Conservation (phyloP, 2,888 invertebrate species). For the Trisateles emortualis region DNA sequence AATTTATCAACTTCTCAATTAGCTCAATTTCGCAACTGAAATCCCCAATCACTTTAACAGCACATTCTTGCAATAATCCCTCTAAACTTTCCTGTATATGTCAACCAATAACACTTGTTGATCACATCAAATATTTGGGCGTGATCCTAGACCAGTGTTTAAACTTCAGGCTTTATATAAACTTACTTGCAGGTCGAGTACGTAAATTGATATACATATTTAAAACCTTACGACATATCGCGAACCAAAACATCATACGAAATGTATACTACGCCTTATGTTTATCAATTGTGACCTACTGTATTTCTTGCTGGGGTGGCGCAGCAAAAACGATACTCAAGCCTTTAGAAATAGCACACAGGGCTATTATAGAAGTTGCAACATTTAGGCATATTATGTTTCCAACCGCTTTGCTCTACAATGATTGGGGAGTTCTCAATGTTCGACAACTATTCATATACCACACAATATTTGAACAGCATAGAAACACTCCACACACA, state of each 20-base stretch:
- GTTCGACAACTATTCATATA: too few species aligned
- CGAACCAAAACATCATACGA: background rate
- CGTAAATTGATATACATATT: slow-evolving; percentile 1
- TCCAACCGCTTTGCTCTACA: background rate
- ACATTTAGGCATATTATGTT: background rate
- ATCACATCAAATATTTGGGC: slow-evolving; percentile 11
- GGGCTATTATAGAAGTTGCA: background rate
- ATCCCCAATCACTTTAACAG: slow-evolving; percentile 4
- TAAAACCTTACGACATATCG: background rate
- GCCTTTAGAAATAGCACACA: background rate
- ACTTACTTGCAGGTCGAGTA: background rate
- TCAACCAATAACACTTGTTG: background rate
- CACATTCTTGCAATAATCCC: slow-evolving; percentile 2
- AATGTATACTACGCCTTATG: background rate
- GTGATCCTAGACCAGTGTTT: slow-evolving; percentile 4
- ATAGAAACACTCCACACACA: too few species aligned
- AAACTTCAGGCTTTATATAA: slow-evolving; percentile 6
- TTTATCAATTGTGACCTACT: background rate
- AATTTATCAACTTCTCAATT: slow-evolving; percentile 11
- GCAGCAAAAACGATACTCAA: background rate
- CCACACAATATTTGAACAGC: too few species aligned
- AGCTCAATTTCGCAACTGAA: slow-evolving; percentile 5
- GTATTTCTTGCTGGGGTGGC: background rate
- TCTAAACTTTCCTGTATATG: background rate
- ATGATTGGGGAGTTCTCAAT: too few species aligned